These are phyloP conservation scores for Belgica antarctica DNA, from an alignment of 2,888 invertebrate species.

Conservation along the genomic window DNA sequence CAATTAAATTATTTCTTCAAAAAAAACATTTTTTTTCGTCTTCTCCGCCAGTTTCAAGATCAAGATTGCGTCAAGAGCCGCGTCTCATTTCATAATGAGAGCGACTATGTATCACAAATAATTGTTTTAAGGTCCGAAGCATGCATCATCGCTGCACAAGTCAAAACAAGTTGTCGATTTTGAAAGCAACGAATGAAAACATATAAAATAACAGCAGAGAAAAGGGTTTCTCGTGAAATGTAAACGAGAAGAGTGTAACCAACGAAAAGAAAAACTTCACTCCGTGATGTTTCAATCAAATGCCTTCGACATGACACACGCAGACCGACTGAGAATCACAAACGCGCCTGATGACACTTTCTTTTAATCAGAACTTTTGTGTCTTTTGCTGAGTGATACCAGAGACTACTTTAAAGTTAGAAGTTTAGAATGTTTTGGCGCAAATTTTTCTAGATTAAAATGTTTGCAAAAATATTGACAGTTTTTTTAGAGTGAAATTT, in stretches of 20 bases:
- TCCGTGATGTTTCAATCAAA: conserved; percentile 42
- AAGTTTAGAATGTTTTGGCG: too few relatives aligned
- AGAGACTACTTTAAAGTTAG: too few relatives aligned
- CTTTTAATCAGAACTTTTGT: conserved; percentile 20
- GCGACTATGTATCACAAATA: conserved; percentile 21
- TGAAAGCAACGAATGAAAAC: conserved; percentile 8
- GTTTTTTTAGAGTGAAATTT: background rate
- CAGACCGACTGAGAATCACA: background rate
- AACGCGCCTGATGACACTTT: conserved; percentile 18
- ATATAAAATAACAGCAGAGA: background rate
- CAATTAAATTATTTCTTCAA: conserved; percentile 35
- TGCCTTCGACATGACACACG: conserved; percentile 34
- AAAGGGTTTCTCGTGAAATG: conserved; percentile 24
- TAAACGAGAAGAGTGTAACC: conserved; percentile 10
- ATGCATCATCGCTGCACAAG: background rate
- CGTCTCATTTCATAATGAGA: conserved; percentile 31
- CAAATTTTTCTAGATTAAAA: too few relatives aligned
- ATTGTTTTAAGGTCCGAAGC: background rate
- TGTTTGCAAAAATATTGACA: background rate
- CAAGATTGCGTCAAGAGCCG: conserved; percentile 28
- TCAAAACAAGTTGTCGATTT: conserved; percentile 40
- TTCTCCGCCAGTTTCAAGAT: too few relatives aligned
- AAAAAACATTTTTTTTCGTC: background rate
- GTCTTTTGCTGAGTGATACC: background rate
- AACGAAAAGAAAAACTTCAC: conserved; percentile 24